Percentiles rank a stretch among this genome's conserved stretches.
Evolutionary conservation across 2,888 invertebrate genomes (phyloP).

Genomic region (Cotesia congregata): DNA sequence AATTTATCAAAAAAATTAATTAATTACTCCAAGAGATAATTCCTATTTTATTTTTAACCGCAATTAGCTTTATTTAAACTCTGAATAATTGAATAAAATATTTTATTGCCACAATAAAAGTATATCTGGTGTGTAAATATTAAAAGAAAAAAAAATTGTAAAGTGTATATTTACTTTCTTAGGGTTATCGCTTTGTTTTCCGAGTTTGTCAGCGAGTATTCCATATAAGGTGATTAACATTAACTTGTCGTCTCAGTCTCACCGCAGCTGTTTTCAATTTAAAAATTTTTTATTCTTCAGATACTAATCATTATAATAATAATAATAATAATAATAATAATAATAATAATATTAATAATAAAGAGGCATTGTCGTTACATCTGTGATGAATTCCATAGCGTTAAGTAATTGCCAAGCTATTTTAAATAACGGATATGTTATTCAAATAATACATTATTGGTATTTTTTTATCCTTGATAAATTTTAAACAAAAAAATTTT

Average conservation of each 20-base stretch:
- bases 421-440: not conserved
- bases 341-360: not conserved
- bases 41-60: not conserved
- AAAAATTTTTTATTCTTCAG: constrained; percentile 9
- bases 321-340: not conserved
- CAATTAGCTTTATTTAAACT: not conserved
- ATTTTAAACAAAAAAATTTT: not conserved
- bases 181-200: constrained; percentile 2
- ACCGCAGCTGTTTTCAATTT: constrained; percentile 9
- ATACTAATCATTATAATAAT: not conserved
- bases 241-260: constrained; percentile 21
- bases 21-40: not conserved
- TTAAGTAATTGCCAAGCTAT: constrained; percentile 1
- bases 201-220: constrained; percentile 9
- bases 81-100: not conserved
- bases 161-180: not conserved
- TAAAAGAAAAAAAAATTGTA: not conserved
- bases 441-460: not conserved
- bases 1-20: constrained; percentile 24
- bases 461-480: not conserved
- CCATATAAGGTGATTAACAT: constrained; percentile 29
- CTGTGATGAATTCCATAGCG: constrained; percentile 19
- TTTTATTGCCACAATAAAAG: not conserved
- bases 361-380: constrained; percentile 24
- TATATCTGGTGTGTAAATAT: not conserved